Base-by-base conservation (phyloP, 2,888 invertebrate genomes). In the Tupiocoris notatus region DNA sequence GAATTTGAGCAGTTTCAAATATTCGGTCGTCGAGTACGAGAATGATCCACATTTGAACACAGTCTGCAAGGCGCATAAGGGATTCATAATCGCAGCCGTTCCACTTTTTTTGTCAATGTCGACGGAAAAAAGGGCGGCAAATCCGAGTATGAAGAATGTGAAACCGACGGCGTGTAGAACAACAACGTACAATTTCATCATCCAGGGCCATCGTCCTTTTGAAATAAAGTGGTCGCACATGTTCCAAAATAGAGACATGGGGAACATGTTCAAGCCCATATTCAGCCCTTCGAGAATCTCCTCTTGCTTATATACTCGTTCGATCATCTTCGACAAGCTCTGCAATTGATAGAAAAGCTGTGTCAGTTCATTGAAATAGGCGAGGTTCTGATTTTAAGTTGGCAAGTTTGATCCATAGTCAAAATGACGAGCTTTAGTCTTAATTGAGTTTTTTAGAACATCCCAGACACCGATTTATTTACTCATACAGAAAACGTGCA, bases 51-150 rank as follows among this genome's bases (percentile, higher is more conserved):
- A 59, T 17, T 70, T 70, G 59, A 70, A 70, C 2, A 70, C 18
- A 0, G 59, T 59, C 17, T 70, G 70, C 7, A 70, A 23, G 25
- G 58, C 70, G 24, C 70, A 70, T 20, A 70, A 23, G 22, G 59
- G 59, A 24, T 70, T 58, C 70, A 70, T 59, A 9, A 70, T 23
- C 9, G 70, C 59, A 0, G 70, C 70, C n/a, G 59, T 70, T 25
- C 25, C 65, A 25, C 39, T 1, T 65, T 65, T 1, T 24, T 25
- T 65, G 17, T 65, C 65, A 24, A 65, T 65, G 9, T 65, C 39
- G 12, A 65, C 54, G 39, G 25, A 1, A 20, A 65, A 65, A 12
- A 65, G 3, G 18, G 39, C 39, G 7, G 65, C n/a, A 20, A 65
- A 65, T n/a, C 65, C 65, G 18, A 65, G 18, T 18, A 65, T 12